These are phyloP conservation scores for Silurus asotus DNA, from an alignment of 2,113 vertebrate genomes.

Conservation along the genomic window DNA sequence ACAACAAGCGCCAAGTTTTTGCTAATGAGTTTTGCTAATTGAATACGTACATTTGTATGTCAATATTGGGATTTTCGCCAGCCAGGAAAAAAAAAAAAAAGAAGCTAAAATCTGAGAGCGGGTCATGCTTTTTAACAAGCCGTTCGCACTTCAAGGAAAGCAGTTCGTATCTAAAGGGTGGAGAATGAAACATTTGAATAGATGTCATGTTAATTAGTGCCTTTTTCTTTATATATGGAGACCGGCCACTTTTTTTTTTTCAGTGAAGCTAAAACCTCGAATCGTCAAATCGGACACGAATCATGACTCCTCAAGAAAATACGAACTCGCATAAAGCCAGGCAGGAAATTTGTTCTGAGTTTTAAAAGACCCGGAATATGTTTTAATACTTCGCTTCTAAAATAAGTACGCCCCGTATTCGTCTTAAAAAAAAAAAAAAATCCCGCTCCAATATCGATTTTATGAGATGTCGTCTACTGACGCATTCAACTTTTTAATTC, in stretches of 20 bases:
- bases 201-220: conserved; percentile 48
- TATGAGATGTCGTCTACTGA: conserved; percentile 62
- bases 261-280: neutral
- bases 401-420: conserved; percentile 37
- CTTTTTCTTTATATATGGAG: neutral
- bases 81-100: conserved; percentile 42
- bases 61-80: conserved; percentile 67
- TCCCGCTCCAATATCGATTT: conserved; percentile 59
- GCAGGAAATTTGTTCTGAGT: conserved; percentile 65
- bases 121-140: conserved; percentile 59
- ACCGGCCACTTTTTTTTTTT: neutral
- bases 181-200: neutral
- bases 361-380: conserved; percentile 65
- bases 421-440: conserved; percentile 38
- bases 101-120: neutral
- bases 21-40: conserved; percentile 99
- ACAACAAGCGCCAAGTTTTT: conserved; percentile 97
- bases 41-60: conserved; percentile 80
- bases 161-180: conserved; percentile 38
- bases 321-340: conserved; percentile 57
- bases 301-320: conserved; percentile 41
- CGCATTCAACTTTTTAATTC: conserved; percentile 69
- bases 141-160: conserved; percentile 63
- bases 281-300: neutral
- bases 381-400: conserved; percentile 54